Conservation (phyloP, 2,888 invertebrate species). For the Scrobipalpa costella region DNA sequence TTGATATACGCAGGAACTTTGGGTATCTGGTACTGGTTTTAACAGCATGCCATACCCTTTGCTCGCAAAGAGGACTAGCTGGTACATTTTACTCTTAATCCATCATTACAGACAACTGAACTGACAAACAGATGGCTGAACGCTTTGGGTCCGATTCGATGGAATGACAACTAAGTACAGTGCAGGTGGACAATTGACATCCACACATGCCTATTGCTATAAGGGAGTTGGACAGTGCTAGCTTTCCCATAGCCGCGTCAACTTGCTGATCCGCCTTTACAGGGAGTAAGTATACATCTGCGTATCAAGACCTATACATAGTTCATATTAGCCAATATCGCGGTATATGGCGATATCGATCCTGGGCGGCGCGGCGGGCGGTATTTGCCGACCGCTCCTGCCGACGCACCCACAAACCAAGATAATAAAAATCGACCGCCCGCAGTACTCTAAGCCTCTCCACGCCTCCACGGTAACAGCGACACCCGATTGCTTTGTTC, state of each 20-base stretch:
- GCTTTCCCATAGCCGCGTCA: neutral
- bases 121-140: too few relatives aligned
- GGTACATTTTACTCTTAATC: too few relatives aligned
- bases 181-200: too few relatives aligned
- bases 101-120: too few relatives aligned
- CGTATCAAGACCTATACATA: neutral
- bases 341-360: conserved; percentile 60
- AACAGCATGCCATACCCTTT: too few relatives aligned
- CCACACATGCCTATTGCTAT: too few relatives aligned
- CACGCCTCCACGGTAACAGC: conserved; percentile 42
- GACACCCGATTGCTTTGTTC: conserved; percentile 33
- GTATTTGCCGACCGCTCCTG: conserved; percentile 74
- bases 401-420: conserved; percentile 68
- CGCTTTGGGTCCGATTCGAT: too few relatives aligned
- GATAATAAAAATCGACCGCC: conserved; percentile 78
- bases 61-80: too few relatives aligned
- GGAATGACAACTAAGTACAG: too few relatives aligned
- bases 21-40: too few relatives aligned
- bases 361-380: conserved; percentile 46
- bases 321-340: conserved; percentile 1
- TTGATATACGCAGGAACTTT: too few relatives aligned
- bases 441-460: conserved; percentile 39
- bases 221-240: too few relatives aligned
- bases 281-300: neutral
- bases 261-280: neutral